These are phyloP conservation scores for Clarias fuscus DNA, from an alignment of 2,797 vertebrate genomes.

Conservation along the genomic window DNA sequence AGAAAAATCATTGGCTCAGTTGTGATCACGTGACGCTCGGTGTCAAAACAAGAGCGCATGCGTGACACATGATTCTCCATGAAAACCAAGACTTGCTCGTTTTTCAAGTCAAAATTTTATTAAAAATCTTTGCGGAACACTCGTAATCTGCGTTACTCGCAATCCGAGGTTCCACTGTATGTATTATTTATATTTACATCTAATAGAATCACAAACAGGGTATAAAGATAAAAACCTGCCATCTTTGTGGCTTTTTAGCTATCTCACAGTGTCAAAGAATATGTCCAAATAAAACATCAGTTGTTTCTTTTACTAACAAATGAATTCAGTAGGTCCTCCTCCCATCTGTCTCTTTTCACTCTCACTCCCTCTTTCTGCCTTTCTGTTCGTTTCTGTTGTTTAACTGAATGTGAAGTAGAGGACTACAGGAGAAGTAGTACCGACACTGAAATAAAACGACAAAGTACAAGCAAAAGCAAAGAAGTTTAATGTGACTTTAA, in stretches of 20 bases:
- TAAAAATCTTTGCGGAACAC: too few species aligned
- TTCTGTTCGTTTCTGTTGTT: background rate
- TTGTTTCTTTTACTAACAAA: background rate
- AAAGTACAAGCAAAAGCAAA: background rate
- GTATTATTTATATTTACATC: too few species aligned
- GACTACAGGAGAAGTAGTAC: background rate
- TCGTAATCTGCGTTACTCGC: too few species aligned
- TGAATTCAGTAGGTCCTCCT: background rate
- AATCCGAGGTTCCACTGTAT: too few species aligned
- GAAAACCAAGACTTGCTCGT: too few species aligned
- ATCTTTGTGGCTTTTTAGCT: background rate
- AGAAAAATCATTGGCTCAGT: too few species aligned
- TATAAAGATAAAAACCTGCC: background rate
- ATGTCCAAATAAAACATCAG: too few species aligned
- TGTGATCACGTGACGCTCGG: too few species aligned
- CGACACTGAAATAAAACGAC: background rate
- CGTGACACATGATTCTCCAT: too few species aligned
- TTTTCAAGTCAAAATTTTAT: too few species aligned
- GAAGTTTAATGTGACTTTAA: background rate
- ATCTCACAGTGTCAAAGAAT: background rate
- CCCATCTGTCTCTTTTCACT: background rate
- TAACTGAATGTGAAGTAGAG: background rate
- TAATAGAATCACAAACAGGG: background rate
- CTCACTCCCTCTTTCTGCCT: background rate
- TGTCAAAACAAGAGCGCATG: too few species aligned